These are phyloP conservation scores for Gryllus bimaculatus DNA, from an alignment of 1,140 invertebrate genomes.

Conservation along the genomic window DNA sequence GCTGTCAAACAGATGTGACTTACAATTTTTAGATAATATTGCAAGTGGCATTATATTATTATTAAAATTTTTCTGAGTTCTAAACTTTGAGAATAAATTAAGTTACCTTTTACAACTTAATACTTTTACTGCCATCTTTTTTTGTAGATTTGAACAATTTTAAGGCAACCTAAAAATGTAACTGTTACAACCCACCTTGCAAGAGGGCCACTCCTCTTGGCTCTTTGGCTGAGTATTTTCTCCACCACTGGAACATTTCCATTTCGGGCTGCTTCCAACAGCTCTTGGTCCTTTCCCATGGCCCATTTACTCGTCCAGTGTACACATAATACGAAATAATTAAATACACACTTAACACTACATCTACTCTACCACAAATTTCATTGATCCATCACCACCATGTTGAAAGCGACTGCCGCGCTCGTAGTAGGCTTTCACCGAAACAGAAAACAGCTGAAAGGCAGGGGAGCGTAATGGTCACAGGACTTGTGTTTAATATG, in stretches of 20 bases:
- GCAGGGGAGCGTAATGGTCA: neutral
- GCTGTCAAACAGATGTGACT: neutral
- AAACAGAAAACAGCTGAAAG: conserved; percentile 20
- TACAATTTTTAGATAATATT: neutral
- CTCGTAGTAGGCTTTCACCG: conserved; percentile 36
- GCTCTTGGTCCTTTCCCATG: conserved; percentile 94
- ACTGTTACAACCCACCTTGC: conserved; percentile 57
- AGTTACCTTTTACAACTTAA: no score
- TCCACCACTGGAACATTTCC: conserved; percentile 82
- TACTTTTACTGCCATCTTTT: no score
- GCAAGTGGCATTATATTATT: no score
- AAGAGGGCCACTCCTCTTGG: conserved; percentile 83
- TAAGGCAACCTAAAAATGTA: no score
- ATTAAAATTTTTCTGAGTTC: no score
- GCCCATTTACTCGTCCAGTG: conserved; percentile 46
- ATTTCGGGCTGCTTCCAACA: conserved; percentile 87
- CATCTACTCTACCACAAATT: conserved; percentile 47
- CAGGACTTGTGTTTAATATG: neutral
- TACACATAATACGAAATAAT: conserved; percentile 36
- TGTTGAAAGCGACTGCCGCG: conserved; percentile 45
- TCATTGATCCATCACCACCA: conserved; percentile 67
- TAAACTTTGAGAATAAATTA: no score
- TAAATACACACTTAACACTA: conserved; percentile 48
- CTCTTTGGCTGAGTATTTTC: conserved; percentile 80
- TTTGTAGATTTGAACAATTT: no score